Base-by-base conservation (phyloP, 1,140 invertebrate species). In the Melanaphis sacchari region DNA sequence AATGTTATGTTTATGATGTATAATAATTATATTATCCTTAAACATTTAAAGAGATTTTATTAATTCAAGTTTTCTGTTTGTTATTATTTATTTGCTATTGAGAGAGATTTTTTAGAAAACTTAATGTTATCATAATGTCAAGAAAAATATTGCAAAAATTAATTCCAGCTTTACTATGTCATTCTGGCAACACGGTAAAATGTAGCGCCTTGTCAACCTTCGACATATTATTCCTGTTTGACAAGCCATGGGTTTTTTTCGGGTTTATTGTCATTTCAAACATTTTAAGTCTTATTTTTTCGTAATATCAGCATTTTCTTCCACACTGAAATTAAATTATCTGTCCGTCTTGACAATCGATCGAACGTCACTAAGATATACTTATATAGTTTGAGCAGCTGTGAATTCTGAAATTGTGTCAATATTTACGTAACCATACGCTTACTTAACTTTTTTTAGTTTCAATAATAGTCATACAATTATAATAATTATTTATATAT, bases 91-190 rank as follows among this genome's bases (percentile, higher is more conserved):
- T 66, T 66, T 66, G 9, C 3, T 82, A 38, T 82, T 24, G 0
- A 40, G 6, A 26, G 36, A 38, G 81, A 82, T 38, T 82, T 82
- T 82, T 8, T 18, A 40, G 36, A 81, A 15, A 82, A 3, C 11
- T 66, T 66, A 66, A 66, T 66, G n/a, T 66, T 15, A 41, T 59
- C 36, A 7, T 41, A 18, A 31, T 41, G 21, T 26, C 36, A 52
- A 38, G 36, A 90, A 54, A 59, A 90, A 90, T 40, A 54, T 54
- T 52, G 49, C 43, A 40, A 59, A 49, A 90, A 90, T 59, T 90
- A 90, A 59, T 90, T 90, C 41, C 38, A 31, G 11, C 4, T 90
- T 59, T 40, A 36, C 24, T 31, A 26, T 59, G 36, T 49, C 52
- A 11, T 90, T 8, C 15, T 38, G 36, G 31, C 59, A 66, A 66